phyloP scores from a whole-genome alignment of 2,888 invertebrate species.

The Drosophila planitibia region DNA sequence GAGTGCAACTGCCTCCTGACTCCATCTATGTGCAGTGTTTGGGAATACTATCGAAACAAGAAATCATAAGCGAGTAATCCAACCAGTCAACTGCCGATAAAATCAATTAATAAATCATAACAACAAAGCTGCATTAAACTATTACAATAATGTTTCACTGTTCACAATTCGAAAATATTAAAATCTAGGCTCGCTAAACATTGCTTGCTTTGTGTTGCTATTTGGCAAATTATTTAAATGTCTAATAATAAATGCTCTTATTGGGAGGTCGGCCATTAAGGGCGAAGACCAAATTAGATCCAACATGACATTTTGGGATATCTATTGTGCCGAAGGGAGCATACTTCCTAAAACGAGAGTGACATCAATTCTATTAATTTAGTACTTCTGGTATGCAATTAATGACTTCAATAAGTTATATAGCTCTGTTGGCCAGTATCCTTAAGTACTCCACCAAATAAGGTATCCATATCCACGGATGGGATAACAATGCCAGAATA shows the following conservation, averaged over 20 bases:
- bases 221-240: not conserved
- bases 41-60: slow-evolving; percentile 63
- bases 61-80: slow-evolving; percentile 48
- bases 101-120: not conserved
- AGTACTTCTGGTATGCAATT: not conserved
- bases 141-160: not conserved
- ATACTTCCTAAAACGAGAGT: not conserved
- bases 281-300: rapidly evolving
- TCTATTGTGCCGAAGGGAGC: not conserved
- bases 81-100: not conserved
- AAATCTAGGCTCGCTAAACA: not conserved
- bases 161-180: not conserved
- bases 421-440: not conserved
- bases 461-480: not conserved
- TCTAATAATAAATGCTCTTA: not conserved
- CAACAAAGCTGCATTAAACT: not conserved
- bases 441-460: not conserved
- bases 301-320: not conserved
- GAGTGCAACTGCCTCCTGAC: slow-evolving; percentile 62
- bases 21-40: slow-evolving; percentile 64
- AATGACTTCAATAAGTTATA: not conserved
- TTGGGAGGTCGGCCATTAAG: not conserved
- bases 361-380: not conserved
- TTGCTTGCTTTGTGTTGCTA: not conserved
- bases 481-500: not conserved